Base-by-base conservation (phyloP, 2,888 invertebrate genomes). In the Priocnemis perturbator region DNA sequence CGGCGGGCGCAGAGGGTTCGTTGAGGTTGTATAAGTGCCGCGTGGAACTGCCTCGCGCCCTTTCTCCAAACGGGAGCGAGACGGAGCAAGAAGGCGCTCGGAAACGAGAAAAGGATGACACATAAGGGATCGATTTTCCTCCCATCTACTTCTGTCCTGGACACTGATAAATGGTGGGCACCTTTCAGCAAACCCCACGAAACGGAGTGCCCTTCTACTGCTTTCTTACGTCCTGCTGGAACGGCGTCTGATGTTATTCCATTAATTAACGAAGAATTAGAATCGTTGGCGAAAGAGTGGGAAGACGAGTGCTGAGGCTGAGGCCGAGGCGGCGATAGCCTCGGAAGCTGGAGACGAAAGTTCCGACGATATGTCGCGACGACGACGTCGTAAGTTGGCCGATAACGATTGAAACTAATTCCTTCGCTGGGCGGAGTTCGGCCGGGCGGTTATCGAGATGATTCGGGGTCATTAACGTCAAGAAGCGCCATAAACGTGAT, bases 161-260 rank as follows among this genome's bases (percentile, higher is more conserved):
- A 88, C 88, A 88, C 84, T 88, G 88, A 88, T 86, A 85, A 88
- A 88, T 88, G 85, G 81, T 77, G 79, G 79, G 69, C 81, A 83
- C 84, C 83, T 84, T 85, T 86, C 81, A 83, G 80, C 81, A 67
- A 83, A 82, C 83, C 83, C 83, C 80, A 37, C 7, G 67, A 78
- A 78, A 71, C 76, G 74, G 79, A 79, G 77, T 78, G 76, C 81
- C 81, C 78, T 79, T 79, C 76, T 77, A 70, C 67, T 74, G 67
- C 79, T 81, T 82, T 83, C 83, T 82, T 80, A 79, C 74, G 74
- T 79, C 72, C 78, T 77, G 73, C 72, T 67, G 58, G 60, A 62
- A 66, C 65, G 78, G 76, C 70, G 73, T 74, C 76, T 62, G 74
- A 74, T 72, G 78, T 76, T 76, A 72, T 71, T 77, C 77, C 85